A percentile compares a stretch with the other conserved stretches of the same genome.
These are phyloP conservation scores for Sphenopsis melanotis DNA, from an alignment of 2,797 vertebrate species.

Conservation along the genomic window DNA sequence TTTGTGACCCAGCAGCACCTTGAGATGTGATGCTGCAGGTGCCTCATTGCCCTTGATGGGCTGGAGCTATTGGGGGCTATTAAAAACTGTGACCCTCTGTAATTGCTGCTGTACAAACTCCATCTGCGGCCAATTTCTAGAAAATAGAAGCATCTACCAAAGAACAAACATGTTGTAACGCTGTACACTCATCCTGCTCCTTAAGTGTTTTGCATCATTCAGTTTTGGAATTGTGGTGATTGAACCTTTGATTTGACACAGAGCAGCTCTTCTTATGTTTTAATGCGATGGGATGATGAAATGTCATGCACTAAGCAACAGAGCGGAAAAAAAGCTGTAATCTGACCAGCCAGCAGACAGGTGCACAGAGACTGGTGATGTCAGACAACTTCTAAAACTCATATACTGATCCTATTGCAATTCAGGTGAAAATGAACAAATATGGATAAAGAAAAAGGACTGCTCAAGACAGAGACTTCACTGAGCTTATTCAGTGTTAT, in stretches of 20 bases:
- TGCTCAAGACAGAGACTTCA: not conserved
- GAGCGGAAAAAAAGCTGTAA: not conserved
- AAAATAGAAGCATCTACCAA: not conserved
- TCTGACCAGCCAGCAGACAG: not conserved
- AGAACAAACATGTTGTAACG: not conserved
- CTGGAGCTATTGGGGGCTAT: not conserved
- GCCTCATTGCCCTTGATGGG: not conserved
- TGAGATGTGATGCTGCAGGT: not conserved
- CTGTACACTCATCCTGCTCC: not conserved
- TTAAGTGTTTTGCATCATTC: not conserved
- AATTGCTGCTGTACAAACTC: not conserved
- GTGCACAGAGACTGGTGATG: slow-evolving; percentile 4
- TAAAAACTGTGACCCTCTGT: not conserved
- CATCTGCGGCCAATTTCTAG: not conserved
- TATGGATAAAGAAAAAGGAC: not conserved
- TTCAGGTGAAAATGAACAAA: slow-evolving; percentile 55
- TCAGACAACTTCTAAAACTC: slow-evolving; percentile 21
- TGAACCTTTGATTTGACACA: not conserved
- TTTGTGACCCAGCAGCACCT: not conserved
- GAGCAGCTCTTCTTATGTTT: not conserved
- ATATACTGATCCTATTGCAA: slow-evolving; percentile 36
- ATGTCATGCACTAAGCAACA: not conserved
- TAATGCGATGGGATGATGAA: slow-evolving; percentile 12
- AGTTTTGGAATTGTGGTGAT: not conserved
- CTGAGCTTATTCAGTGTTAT: not conserved